Conservation (phyloP, 2,797 vertebrate species). For the Podarcis siculus region DNA sequence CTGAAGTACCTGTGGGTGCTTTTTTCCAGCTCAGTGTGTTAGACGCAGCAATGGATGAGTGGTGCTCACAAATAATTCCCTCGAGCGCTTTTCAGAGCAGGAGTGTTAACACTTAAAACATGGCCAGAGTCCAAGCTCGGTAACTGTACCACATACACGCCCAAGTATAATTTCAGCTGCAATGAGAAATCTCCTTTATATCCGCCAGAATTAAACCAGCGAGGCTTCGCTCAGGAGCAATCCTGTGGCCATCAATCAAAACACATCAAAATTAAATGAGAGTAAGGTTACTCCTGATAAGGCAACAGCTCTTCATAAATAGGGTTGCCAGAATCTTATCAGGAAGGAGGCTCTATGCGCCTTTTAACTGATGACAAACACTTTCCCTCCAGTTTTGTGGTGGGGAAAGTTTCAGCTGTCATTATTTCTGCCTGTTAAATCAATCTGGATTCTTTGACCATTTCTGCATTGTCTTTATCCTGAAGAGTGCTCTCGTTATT, state of each 20-base stretch:
- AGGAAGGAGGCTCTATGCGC: neutral
- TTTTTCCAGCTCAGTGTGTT: slow-evolving; percentile 13
- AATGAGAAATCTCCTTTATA: neutral
- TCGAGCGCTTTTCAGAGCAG: neutral
- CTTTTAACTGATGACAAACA: neutral
- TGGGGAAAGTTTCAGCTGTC: neutral
- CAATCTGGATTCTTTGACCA: too few species aligned
- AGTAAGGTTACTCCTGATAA: neutral
- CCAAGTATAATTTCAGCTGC: neutral
- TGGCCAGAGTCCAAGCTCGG: slow-evolving; percentile 4
- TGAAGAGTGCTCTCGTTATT: too few species aligned
- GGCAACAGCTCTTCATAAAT: neutral
- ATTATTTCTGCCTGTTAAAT: too few species aligned
- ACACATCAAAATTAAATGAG: neutral
- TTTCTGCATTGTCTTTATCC: too few species aligned
- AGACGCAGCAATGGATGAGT: slow-evolving; percentile 4
- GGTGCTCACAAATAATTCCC: neutral
- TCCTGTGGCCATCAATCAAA: neutral
- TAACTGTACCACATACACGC: neutral
- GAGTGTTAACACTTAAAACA: slow-evolving; percentile 20
- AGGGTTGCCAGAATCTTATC: neutral
- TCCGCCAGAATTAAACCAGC: neutral
- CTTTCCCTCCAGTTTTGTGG: too few species aligned
- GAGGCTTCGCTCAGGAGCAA: neutral
- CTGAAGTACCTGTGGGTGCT: neutral